These are phyloP conservation scores for Uropsilus gracilis DNA, from an alignment of 2,113 vertebrate species.

Conservation along the genomic window DNA sequence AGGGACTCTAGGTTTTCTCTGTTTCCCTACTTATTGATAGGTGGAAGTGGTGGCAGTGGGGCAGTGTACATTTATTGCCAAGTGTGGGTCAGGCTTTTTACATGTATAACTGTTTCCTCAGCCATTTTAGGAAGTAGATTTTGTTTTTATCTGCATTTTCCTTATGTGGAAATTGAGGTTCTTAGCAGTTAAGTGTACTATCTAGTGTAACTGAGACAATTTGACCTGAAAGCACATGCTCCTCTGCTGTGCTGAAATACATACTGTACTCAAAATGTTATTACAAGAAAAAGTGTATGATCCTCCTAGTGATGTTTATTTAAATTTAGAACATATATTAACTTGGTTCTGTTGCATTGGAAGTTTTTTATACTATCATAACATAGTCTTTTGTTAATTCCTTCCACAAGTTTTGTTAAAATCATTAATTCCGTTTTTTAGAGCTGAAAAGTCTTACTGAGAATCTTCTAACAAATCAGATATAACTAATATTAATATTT, in stretches of 20 bases:
- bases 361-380: background rate
- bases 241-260: rapidly evolving
- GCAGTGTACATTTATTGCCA: background rate
- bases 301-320: background rate
- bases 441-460: slow-evolving; percentile 33
- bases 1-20: background rate
- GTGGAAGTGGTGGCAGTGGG: background rate
- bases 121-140: background rate
- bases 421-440: slow-evolving; percentile 26
- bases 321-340: background rate
- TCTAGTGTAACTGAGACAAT: background rate
- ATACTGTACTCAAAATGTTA: background rate
- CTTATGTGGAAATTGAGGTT: too few relatives aligned
- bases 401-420: background rate
- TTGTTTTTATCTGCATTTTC: too few relatives aligned
- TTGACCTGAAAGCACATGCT: background rate
- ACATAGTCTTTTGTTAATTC: background rate
- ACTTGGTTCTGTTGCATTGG: background rate
- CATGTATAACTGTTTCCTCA: background rate
- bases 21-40: background rate
- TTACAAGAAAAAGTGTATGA: background rate
- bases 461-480: background rate
- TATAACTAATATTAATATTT: background rate
- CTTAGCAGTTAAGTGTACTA: too few relatives aligned
- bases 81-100: background rate